Conservation (phyloP, 2,797 vertebrate species). For the Spondyliosoma cantharus region DNA sequence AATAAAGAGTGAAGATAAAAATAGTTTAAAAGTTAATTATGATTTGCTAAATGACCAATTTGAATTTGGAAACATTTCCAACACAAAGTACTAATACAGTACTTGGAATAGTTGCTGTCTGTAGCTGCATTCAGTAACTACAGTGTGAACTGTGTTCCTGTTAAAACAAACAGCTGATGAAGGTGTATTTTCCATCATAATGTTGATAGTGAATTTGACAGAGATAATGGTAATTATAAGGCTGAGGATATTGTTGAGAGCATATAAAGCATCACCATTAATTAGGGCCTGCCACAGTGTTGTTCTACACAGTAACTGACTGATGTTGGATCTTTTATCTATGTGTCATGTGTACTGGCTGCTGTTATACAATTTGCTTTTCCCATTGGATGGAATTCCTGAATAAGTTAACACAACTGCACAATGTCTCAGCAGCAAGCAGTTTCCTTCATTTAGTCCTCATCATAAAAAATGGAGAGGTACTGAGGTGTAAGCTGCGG, state of each 20-base stretch:
- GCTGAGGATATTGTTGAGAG: constrained; percentile 18
- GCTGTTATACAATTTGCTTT: constrained; percentile 8
- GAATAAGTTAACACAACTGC: constrained; percentile 16
- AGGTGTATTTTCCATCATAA: constrained; percentile 14
- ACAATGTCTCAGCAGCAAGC: constrained; percentile 5
- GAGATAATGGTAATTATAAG: constrained; percentile 30
- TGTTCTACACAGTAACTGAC: constrained; percentile 1
- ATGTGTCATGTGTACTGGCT: neutral
- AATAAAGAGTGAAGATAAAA: neutral
- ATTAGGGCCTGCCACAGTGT: constrained; percentile 35
- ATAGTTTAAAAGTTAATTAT: neutral
- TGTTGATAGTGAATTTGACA: constrained; percentile 40
- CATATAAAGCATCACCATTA: constrained; percentile 19
- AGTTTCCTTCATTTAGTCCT: constrained; percentile 56
- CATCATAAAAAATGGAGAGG: constrained; percentile 67
- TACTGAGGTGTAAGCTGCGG: constrained; percentile 56
- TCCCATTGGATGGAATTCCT: neutral
- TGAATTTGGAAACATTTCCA: neutral
- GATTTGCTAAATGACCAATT: neutral
- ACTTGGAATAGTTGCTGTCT: neutral
- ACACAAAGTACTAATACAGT: neutral
- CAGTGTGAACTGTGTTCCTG: neutral
- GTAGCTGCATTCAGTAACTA: neutral
- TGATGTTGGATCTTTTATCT: neutral
- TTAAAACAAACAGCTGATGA: constrained; percentile 20